These are phyloP conservation scores for Amphipoea oculea DNA, from an alignment of 2,888 invertebrate genomes.

Conservation along the genomic window DNA sequence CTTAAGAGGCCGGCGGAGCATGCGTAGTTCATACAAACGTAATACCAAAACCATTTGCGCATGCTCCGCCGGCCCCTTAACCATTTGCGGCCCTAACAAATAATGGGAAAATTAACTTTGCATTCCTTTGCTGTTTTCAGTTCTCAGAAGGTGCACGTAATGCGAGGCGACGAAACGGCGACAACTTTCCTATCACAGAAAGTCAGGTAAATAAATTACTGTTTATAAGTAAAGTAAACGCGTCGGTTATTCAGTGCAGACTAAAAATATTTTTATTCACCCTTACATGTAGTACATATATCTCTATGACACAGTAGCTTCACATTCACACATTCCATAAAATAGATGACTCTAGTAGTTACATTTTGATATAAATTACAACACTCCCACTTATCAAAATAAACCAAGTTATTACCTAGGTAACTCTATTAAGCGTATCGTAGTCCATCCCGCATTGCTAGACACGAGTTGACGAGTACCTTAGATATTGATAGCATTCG, in stretches of 20 bases:
- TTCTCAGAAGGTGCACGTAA: conserved; percentile 76
- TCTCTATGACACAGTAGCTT: too few relatives aligned
- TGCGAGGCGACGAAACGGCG: conserved; percentile 75
- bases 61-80: background rate
- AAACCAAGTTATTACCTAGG: background rate
- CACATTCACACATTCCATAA: too few relatives aligned
- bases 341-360: too few relatives aligned
- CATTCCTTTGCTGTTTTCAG: conserved; percentile 69
- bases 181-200: conserved; percentile 78
- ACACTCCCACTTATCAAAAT: too few relatives aligned
- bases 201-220: conserved; percentile 74
- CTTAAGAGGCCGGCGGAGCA: too few relatives aligned
- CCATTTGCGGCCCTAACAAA: background rate
- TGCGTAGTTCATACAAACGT: too few relatives aligned
- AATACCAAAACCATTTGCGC: too few relatives aligned
- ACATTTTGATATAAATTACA: too few relatives aligned
- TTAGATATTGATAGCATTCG: background rate
- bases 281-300: too few relatives aligned
- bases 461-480: background rate
- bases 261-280: too few relatives aligned
- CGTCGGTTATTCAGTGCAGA: too few relatives aligned
- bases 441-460: background rate
- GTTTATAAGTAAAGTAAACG: too few relatives aligned
- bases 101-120: background rate
- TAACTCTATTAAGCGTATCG: background rate